Evolutionary conservation across 2,113 vertebrate species (phyloP), one percentile per base, ranked within the genome.

Genomic region (Varanus komodoensis): DNA sequence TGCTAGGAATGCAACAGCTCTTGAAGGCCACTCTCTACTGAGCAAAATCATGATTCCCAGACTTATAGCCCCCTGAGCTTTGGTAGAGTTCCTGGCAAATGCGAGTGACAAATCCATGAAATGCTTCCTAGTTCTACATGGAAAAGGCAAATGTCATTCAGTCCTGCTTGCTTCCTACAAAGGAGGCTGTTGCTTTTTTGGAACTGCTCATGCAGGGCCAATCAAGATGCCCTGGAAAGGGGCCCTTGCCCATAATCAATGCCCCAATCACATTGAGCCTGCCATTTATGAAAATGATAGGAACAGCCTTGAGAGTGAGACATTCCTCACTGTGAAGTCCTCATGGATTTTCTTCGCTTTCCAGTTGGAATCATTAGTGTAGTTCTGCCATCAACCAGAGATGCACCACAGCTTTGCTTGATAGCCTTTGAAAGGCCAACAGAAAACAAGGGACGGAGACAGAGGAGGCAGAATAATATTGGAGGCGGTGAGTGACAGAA

Each of bases 211-310:
- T 89, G 91, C 88, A 52, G 92, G 93, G 90, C 32, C 32, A 74
- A 74, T 74, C 73, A 74, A 74, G 73, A n/a, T 17, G n/a, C 73
- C 82, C 88, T 92, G 89, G 89, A 71, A 93, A 92, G 94, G 8
- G 82, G 89, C 94, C 89, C 52, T 93, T 92, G 89, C 92, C 92
- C 89, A 61, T 69, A 93, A 95, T 93, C 68, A 90, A 93, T 67
- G 74, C n/a, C 52, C 91, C 91, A 88, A 89, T 75, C 75, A 67
- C 52, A 8, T 48, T 5, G 0, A 0, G 34, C 88, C 90, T 71
- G n/a, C 64, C 82, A 34, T n/a, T 74, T 89, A 89, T 19, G 57
- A 91, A 93, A 95, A 90, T 84, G 86, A 92, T 91, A 73, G 79
- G 52, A 87, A 90, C 88, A 89, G 90, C 90, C 90, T 82, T 90